phyloP scores from a whole-genome alignment of 2,888 invertebrate species.

The Drosophila stalkeri region DNA sequence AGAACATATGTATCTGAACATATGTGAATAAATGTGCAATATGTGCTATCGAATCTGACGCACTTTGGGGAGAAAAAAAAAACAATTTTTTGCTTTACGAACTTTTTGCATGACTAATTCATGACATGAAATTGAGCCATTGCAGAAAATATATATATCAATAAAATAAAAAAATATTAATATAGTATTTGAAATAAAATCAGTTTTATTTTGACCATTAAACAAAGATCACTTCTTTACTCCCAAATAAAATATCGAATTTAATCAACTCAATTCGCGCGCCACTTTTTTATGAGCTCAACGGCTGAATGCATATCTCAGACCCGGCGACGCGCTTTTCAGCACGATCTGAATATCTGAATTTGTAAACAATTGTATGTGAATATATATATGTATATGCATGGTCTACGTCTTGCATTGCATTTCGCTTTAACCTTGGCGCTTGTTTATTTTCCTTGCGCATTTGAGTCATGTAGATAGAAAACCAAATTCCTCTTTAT shows the following conservation, averaged over 20 bases:
- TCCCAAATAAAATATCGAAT: not conserved
- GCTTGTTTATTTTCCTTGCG: conserved; percentile 35
- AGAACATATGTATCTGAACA: not conserved
- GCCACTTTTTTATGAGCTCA: conserved; percentile 31
- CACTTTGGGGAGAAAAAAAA: not conserved
- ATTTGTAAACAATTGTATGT: not conserved
- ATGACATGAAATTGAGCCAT: conserved; percentile 2
- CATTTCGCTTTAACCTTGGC: conserved; percentile 17
- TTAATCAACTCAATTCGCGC: conserved; percentile 1
- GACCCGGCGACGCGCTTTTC: conserved; percentile 36
- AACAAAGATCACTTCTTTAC: not conserved
- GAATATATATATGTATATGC: not conserved
- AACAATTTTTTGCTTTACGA: not conserved
- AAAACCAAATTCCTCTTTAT: conserved; percentile 20
- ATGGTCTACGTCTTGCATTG: not conserved
- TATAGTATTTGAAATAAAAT: not conserved
- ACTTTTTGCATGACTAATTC: conserved; percentile 18
- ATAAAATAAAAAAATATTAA: not conserved
- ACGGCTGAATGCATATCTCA: conserved; percentile 27
- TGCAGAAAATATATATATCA: not conserved
- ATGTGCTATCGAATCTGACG: conserved; percentile 17
- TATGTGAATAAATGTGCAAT: not conserved
- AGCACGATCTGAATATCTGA: conserved; percentile 30
- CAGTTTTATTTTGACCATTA: no score
- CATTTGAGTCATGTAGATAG: conserved; percentile 59